Evolutionary conservation across 2,113 vertebrate genomes (phyloP).

Genomic region (Bombycilla garrulus): DNA sequence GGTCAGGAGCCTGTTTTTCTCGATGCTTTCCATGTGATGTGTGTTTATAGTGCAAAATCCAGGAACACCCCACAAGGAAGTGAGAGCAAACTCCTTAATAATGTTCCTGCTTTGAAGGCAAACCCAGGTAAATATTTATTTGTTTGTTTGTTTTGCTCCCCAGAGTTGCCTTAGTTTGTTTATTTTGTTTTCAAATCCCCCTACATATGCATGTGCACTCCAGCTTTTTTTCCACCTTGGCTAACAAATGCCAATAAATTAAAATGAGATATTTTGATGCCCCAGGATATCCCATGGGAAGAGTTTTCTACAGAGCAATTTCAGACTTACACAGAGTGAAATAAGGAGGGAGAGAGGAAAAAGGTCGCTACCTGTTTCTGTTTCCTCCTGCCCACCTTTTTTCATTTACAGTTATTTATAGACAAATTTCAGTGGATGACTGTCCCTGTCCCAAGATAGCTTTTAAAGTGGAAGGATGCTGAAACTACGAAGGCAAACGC

Average conservation of each 20-base stretch:
- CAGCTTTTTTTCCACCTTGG: neutral
- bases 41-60: neutral
- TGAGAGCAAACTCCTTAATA: neutral
- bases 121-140: neutral
- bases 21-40: neutral
- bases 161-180: neutral
- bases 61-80: neutral
- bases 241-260: neutral
- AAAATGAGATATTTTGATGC: neutral
- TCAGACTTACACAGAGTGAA: neutral
- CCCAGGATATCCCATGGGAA: neutral
- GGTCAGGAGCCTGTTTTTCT: neutral
- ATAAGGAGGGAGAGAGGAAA: neutral
- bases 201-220: fast-evolving
- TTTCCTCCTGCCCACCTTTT: neutral
- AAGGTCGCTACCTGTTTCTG: neutral
- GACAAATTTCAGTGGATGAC: neutral
- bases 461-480: neutral
- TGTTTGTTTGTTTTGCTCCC: neutral
- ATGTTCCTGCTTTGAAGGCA: neutral
- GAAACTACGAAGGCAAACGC: neutral
- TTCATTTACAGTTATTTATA: neutral
- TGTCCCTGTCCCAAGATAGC: neutral
- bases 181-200: neutral
- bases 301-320: neutral